phyloP scores from a whole-genome alignment of 2,113 vertebrate species.

The Nyctereutes procyonoides region DNA sequence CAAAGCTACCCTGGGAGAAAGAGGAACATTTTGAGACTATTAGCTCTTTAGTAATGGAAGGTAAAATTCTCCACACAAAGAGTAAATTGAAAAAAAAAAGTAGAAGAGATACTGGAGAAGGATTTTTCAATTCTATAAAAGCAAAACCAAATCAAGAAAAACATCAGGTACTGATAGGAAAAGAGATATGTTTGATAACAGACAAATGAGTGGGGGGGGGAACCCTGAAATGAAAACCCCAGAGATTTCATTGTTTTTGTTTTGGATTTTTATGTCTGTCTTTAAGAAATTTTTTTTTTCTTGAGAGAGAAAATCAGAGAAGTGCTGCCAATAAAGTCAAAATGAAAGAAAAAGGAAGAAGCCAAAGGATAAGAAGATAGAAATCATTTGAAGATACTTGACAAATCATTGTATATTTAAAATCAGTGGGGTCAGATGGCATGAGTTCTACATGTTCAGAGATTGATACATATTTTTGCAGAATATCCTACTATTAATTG shows the following conservation, averaged over 20 bases:
- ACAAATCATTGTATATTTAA: neutral
- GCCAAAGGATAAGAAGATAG: neutral
- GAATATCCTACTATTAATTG: neutral
- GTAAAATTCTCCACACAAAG: neutral
- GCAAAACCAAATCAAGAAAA: constrained; percentile 34
- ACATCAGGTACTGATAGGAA: neutral
- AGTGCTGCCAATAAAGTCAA: neutral
- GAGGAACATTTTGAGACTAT: neutral
- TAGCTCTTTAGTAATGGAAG: neutral
- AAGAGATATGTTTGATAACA: neutral
- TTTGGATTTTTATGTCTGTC: neutral
- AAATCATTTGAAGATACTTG: neutral
- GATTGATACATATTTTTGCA: neutral
- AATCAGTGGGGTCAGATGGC: neutral
- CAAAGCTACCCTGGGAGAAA: neutral
- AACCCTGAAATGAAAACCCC: neutral
- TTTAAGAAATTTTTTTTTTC: neutral
- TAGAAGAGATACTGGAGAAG: neutral
- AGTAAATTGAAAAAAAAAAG: neutral
- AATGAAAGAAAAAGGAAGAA: neutral
- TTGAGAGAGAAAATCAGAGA: neutral
- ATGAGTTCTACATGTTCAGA: neutral
- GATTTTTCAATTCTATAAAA: neutral
- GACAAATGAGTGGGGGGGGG: neutral
- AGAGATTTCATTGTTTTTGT: neutral